Evolutionary conservation across 2,888 invertebrate species (phyloP).

Genomic region (Odiellus spinosus): DNA sequence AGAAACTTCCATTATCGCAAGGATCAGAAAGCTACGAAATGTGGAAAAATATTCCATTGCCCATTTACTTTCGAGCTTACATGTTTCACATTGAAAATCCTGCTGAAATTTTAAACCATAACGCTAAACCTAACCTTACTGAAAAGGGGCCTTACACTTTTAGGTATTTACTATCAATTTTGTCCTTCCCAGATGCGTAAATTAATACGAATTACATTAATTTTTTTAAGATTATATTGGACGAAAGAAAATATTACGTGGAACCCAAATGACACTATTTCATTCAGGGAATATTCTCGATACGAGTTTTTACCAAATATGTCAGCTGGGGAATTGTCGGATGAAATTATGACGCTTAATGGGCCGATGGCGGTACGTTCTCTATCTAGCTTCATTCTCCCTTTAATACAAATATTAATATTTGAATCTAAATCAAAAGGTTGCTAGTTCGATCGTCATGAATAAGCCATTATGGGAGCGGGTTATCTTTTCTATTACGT

Average conservation of each 20-base stretch:
- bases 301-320: slow-evolving; percentile 21
- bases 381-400: no score
- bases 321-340: slow-evolving; percentile 22
- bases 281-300: slow-evolving; percentile 23
- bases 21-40: slow-evolving; percentile 12
- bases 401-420: no score
- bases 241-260: slow-evolving; percentile 24
- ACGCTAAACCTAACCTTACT: slow-evolving; percentile 12
- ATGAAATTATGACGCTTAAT: slow-evolving; percentile 23
- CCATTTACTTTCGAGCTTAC: slow-evolving; percentile 15
- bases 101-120: slow-evolving; percentile 11
- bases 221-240: slow-evolving; percentile 11
- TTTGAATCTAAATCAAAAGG: no score
- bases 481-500: no score
- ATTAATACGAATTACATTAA: neutral
- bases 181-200: neutral
- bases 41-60: slow-evolving; percentile 18
- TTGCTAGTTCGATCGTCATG: no score
- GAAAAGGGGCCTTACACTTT: slow-evolving; percentile 18
- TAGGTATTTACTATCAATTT: slow-evolving; percentile 4
- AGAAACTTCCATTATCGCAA: slow-evolving; percentile 12
- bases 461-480: no score
- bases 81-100: slow-evolving; percentile 18
- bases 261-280: slow-evolving; percentile 23
- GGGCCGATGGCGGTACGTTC: slow-evolving; percentile 22